Base-by-base conservation (phyloP, 2,797 vertebrate species). In the Hypotaenidia philippensis region DNA sequence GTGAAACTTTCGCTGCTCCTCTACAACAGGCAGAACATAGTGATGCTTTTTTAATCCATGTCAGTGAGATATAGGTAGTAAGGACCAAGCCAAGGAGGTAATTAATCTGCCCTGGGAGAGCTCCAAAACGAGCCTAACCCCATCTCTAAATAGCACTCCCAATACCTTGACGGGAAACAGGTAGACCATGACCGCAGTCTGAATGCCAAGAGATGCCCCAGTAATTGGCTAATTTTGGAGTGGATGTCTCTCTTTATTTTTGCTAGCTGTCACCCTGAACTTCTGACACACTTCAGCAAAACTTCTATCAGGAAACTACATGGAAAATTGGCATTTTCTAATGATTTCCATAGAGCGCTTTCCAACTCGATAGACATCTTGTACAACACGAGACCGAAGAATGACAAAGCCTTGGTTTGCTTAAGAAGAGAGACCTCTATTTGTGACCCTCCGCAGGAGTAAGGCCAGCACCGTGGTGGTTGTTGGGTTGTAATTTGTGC, bases 371-470 rank as follows among this genome's bases (percentile, higher is more conserved):
- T 80, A 40, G 44, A 89, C 78, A 80, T 71, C 64, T 78, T 78
- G 82, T 64, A 60, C 89, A 96, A 53, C 40, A 72, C 41, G 16
- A 92, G 82, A 90, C 87, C 69, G 16, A 89, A 81, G 70, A 83
- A 72, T 36, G 61, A 56, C 85, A 84, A 78, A 59, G 49, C 27
- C 32, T 52, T 50, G 53, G 93, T 97, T 95, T 94, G 76, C 94
- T 87, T 38, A 59, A 69, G 88, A 18, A 85, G 55, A 87, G 70
- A 85, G 79, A 20, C 50, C 72, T 60, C 29, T 23, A 52, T 88
- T 96, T 91, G 90, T 95, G 87, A 44, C 82, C 78, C 65, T 97
- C 90, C 93, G 85, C 76, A 81, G 93, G 96, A 91, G 81, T 45
- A 32, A 80, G 91, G 95, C 97, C 96, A 97, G 85, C 76, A 76